Percentiles rank a stretch among this genome's conserved stretches.
Evolutionary conservation across 1,140 invertebrate genomes (phyloP).

Genomic region (Scaptomyza graminum): DNA sequence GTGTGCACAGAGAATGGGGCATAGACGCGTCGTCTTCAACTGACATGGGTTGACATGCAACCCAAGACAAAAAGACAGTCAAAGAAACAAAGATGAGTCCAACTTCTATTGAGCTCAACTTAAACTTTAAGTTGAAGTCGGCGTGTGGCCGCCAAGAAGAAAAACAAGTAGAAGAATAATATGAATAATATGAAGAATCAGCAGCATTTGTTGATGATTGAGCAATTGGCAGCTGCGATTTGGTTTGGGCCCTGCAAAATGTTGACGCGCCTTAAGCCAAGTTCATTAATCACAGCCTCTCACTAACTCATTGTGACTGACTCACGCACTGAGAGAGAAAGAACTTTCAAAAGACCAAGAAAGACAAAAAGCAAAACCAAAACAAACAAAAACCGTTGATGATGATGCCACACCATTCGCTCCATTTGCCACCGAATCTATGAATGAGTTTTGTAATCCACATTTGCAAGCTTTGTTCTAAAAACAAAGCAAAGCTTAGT

Average conservation of each 20-base stretch:
- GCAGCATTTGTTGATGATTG: neutral
- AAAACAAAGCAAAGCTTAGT: neutral
- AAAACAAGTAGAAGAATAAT: too few relatives aligned
- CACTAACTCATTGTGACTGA: neutral
- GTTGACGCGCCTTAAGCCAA: neutral
- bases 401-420: constrained; percentile 1
- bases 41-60: constrained; percentile 55
- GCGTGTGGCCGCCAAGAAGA: constrained; percentile 3
- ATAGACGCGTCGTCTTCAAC: constrained; percentile 7
- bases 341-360: constrained; percentile 16
- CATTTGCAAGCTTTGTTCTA: neutral
- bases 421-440: constrained; percentile 3
- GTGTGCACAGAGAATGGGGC: constrained; percentile 25
- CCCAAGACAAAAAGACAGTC: too few relatives aligned
- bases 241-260: constrained; percentile 15
- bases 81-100: neutral
- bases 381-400: neutral
- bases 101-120: neutral
- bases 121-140: neutral
- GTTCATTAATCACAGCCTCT: constrained; percentile 26
- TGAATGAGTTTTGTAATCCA: neutral
- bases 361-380: neutral
- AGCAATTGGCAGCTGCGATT: constrained; percentile 4
- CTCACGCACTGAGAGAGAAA: neutral
- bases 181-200: too few relatives aligned